These are phyloP conservation scores for Boleophthalmus pectinirostris DNA, from an alignment of 2,113 vertebrate species.

Conservation along the genomic window DNA sequence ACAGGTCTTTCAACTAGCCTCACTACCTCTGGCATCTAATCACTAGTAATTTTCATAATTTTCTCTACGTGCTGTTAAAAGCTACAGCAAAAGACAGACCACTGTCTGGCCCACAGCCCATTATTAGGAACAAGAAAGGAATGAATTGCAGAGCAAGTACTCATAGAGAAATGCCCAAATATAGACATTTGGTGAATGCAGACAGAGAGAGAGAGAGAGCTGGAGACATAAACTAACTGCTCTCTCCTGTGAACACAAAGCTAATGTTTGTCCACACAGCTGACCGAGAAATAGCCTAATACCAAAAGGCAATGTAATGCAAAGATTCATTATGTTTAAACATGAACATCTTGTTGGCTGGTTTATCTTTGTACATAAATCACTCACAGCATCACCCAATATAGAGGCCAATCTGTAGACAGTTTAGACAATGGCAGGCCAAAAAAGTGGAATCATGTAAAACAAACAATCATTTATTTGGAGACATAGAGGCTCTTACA, in stretches of 20 bases:
- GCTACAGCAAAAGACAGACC: slow-evolving; percentile 48
- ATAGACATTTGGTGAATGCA: slow-evolving; percentile 75
- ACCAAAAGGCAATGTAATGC: background rate
- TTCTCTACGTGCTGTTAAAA: slow-evolving; percentile 28
- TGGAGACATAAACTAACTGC: slow-evolving; percentile 61
- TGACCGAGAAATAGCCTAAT: background rate
- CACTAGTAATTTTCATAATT: slow-evolving; percentile 48
- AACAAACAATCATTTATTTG: slow-evolving; percentile 61
- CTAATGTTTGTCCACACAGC: slow-evolving; percentile 20
- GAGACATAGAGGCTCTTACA: slow-evolving; percentile 65
- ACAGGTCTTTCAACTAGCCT: background rate
- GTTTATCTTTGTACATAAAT: background rate
- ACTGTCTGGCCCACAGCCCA: slow-evolving; percentile 74
- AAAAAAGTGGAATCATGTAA: slow-evolving; percentile 24
- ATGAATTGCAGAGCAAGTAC: slow-evolving; percentile 69
- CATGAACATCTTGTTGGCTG: background rate
- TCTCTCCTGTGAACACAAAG: slow-evolving; percentile 26
- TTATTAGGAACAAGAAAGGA: slow-evolving; percentile 79
- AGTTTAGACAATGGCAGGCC: background rate
- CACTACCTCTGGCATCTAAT: slow-evolving; percentile 4
- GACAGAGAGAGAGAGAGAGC: slow-evolving; percentile 50
- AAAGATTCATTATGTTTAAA: background rate
- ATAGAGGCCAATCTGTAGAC: background rate
- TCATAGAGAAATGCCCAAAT: slow-evolving; percentile 80
- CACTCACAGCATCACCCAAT: background rate